A percentile compares a stretch with the other conserved stretches of the same genome.
phyloP scores from a whole-genome alignment of 2,797 vertebrate species.

The Lemur catta region DNA sequence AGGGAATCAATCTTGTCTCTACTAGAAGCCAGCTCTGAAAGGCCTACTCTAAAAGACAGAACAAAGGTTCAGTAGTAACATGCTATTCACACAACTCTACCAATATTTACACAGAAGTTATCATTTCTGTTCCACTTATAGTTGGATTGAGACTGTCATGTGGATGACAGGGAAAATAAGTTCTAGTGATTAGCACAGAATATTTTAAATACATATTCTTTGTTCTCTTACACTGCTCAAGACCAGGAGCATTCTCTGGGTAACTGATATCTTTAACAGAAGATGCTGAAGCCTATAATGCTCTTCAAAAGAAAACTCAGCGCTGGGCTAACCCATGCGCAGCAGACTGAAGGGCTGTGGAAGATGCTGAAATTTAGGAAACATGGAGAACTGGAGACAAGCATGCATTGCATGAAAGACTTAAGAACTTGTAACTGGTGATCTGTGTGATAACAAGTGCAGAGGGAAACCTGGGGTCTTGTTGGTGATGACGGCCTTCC shows the following conservation, averaged over 20 bases:
- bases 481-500: background rate
- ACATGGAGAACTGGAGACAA: background rate
- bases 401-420: background rate
- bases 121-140: background rate
- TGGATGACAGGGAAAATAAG: background rate
- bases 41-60: background rate
- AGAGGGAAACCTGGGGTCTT: background rate
- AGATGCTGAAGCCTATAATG: background rate
- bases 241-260: background rate
- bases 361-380: background rate
- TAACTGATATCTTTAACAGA: background rate
- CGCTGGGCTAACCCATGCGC: background rate
- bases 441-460: background rate
- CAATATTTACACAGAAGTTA: background rate
- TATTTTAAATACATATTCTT: background rate
- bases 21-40: conserved; percentile 9
- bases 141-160: background rate
- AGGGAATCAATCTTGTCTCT: conserved; percentile 34
- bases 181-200: background rate
- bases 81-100: background rate
- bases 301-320: background rate
- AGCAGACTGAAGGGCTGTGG: background rate
- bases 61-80: background rate
- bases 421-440: background rate
- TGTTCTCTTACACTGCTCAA: background rate